phyloP scores from a whole-genome alignment of 35 echinoderm and acorn worm species.

The Heliocidaris tuberculata region DNA sequence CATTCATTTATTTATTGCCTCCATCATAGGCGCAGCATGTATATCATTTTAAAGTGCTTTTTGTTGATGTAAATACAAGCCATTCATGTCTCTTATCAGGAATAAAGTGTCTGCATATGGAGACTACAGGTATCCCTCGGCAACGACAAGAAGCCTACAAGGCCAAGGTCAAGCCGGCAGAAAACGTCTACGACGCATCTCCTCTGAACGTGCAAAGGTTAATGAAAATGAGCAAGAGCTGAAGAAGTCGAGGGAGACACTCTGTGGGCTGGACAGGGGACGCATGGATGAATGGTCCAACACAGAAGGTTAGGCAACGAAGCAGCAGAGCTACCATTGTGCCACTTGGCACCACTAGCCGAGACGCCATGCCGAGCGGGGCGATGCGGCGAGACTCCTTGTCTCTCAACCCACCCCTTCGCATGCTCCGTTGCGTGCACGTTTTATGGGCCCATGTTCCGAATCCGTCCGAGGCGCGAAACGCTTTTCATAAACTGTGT shows the following conservation, averaged over 20 bases:
- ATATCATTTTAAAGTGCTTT: too few relatives aligned
- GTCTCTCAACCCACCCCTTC: not conserved
- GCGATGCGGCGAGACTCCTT: not conserved
- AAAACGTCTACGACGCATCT: not conserved
- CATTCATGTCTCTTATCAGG: too few relatives aligned
- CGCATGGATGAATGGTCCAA: not conserved
- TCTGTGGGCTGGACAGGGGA: not conserved
- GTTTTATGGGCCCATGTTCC: not conserved
- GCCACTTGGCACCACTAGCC: not conserved
- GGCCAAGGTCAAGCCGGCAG: not conserved
- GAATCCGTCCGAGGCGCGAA: not conserved
- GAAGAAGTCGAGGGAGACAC: not conserved
- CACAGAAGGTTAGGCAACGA: not conserved
- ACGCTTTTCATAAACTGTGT: constrained; percentile 9
- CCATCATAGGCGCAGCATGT: too few relatives aligned
- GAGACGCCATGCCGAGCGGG: constrained; percentile 16
- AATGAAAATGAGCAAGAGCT: constrained; percentile 16
- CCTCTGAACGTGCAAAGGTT: not conserved
- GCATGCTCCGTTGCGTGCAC: not conserved
- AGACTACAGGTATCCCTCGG: not conserved
- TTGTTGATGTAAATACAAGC: too few relatives aligned
- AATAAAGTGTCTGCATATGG: not conserved
- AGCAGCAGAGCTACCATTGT: constrained; percentile 13
- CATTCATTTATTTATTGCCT: too few relatives aligned
- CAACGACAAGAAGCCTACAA: not conserved